Conservation (phyloP, 2,113 vertebrate species). For the Aptenodytes forsteri region DNA sequence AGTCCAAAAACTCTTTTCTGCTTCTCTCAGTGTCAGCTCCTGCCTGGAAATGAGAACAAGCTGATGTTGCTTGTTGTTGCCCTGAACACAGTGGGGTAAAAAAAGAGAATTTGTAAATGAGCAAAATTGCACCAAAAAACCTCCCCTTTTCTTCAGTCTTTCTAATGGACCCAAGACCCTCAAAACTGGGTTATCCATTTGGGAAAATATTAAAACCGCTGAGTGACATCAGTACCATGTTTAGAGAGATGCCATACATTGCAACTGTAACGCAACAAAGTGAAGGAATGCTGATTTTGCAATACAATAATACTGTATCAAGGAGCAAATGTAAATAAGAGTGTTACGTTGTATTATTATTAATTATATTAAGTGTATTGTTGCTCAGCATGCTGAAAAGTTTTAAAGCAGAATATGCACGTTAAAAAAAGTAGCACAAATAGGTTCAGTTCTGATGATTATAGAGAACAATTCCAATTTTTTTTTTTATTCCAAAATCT, state of each 20-base stretch:
- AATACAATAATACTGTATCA: neutral
- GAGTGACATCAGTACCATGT: neutral
- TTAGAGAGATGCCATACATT: neutral
- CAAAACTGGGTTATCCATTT: neutral
- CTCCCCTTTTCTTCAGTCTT: neutral
- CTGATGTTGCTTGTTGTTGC: neutral
- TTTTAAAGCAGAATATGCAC: neutral
- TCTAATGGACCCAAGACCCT: neutral
- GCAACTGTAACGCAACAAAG: neutral
- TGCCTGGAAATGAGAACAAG: neutral
- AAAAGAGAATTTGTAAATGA: neutral
- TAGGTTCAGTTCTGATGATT: neutral
- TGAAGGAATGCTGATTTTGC: neutral
- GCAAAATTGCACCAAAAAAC: neutral
- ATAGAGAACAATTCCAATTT: neutral
- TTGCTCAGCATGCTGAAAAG: neutral
- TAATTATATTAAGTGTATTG: neutral
- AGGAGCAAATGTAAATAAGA: neutral
- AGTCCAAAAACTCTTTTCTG: neutral
- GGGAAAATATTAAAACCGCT: neutral
- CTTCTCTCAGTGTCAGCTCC: neutral
- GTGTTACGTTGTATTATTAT: neutral
- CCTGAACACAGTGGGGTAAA: neutral
- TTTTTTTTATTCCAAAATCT: neutral
- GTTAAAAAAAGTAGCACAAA: neutral